phyloP scores from a whole-genome alignment of 2,113 vertebrate species.

The Cygnus buccinator region DNA sequence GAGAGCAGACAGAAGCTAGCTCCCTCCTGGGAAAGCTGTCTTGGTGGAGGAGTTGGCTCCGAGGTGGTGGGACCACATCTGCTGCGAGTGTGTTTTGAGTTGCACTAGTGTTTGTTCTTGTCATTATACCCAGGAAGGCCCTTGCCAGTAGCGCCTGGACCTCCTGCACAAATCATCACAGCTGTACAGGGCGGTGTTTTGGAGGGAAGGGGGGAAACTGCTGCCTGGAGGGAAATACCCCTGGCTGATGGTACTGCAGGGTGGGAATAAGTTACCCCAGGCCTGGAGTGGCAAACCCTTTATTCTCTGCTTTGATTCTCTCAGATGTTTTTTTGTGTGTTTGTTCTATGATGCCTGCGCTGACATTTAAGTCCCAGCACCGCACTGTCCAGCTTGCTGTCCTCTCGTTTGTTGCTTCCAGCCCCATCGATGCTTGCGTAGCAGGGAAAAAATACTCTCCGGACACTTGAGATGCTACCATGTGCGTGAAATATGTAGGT shows the following conservation, averaged over 20 bases:
- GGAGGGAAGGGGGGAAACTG: rapidly evolving
- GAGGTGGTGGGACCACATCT: not conserved
- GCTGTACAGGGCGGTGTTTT: rapidly evolving
- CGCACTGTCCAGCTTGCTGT: not conserved
- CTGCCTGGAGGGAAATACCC: not conserved
- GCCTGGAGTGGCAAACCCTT: not conserved
- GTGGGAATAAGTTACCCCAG: not conserved
- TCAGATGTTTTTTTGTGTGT: not conserved
- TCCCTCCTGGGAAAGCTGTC: not conserved
- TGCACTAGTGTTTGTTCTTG: not conserved
- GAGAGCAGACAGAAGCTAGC: not conserved
- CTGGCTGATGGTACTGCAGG: not conserved
- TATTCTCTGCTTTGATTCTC: not conserved
- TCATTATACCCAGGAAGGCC: not conserved
- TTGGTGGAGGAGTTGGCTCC: not conserved
- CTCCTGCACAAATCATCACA: rapidly evolving
- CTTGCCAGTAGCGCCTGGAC: not conserved
- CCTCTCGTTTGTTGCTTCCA: not conserved
- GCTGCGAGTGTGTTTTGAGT: not conserved
- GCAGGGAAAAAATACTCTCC: not conserved
- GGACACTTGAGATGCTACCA: not conserved
- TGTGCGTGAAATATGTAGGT: not conserved
- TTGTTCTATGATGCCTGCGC: not conserved
- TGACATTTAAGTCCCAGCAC: not conserved
- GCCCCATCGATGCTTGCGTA: not conserved